Evolutionary conservation across 2,888 invertebrate genomes (phyloP).

Genomic region (Oxytorus armatus): DNA sequence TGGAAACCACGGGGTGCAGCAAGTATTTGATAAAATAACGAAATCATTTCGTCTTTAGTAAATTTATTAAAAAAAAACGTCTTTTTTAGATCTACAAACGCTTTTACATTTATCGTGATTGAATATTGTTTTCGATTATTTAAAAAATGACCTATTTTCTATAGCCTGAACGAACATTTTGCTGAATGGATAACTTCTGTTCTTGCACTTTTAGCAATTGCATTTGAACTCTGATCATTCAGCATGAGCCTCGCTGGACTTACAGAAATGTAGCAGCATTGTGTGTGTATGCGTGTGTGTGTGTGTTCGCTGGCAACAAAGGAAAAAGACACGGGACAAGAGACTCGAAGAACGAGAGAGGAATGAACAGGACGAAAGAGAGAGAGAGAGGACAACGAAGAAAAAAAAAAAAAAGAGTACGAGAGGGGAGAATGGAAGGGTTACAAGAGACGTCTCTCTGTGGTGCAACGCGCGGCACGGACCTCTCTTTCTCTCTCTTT

Average conservation of each 20-base stretch:
- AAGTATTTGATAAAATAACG: too few relatives aligned
- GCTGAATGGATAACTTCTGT: constrained; percentile 1
- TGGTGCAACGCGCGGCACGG: constrained; percentile 48
- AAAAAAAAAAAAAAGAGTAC: constrained; percentile 5
- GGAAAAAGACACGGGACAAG: constrained; percentile 64
- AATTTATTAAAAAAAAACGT: too few relatives aligned
- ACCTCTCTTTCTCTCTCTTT: constrained; percentile 10
- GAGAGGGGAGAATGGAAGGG: constrained; percentile 39
- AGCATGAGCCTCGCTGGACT: constrained; percentile 8
- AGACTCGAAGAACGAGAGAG: constrained; percentile 23
- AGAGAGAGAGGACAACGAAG: not conserved
- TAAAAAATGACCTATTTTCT: too few relatives aligned
- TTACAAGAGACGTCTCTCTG: constrained; percentile 44
- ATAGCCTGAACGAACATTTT: too few relatives aligned
- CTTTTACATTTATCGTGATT: too few relatives aligned
- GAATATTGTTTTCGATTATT: too few relatives aligned
- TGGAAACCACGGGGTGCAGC: too few relatives aligned
- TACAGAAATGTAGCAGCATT: not conserved
- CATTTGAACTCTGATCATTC: not conserved
- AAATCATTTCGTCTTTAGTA: too few relatives aligned
- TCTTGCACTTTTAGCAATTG: not conserved
- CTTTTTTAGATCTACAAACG: too few relatives aligned
- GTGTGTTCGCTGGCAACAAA: constrained; percentile 64
- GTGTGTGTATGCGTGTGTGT: constrained; percentile 7
- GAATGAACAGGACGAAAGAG: constrained; percentile 51